Base-by-base conservation (phyloP, 2,888 invertebrate genomes). In the Zhuqinia jingwanae region DNA sequence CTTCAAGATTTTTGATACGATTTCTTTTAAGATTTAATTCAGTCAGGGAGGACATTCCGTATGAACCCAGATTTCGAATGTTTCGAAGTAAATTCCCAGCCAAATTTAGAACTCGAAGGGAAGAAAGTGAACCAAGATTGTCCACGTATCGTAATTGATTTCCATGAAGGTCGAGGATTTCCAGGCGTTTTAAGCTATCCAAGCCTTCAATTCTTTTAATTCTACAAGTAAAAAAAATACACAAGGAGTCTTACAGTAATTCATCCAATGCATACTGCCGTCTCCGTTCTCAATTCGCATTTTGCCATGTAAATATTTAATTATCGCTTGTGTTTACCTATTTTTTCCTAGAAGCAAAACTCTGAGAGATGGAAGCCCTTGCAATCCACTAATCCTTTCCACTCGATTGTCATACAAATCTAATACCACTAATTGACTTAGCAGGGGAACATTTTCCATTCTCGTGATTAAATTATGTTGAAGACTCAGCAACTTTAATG, bases 391-490 rank as follows among this genome's bases (percentile, higher is more conserved):
- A 88, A 98, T 96, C 92, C 95, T 95, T 90, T 98, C 98, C 88
- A 98, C 95, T 92, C 98, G 97, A 93, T 98, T 98, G 93, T 98
- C 97, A 92, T 98, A 98, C 84, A 98, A 94, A 93, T 98, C 98
- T 85, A 98, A 94, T 92, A 98, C 98, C 20, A 98, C 97, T 85
- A 98, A 93, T 92, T 96, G 95, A 22, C 95, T 95, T 90, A 97
- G 94, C 91, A 93, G 95, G 6, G 94, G 92, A 1, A 90, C 85
- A 58, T 89, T 89, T 87, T 96, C 94, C 90, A 97, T 94, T 91
- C 94, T 95, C 88, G 94, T 95, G 88, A 98, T 95, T 91, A 97
- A 94, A 93, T 98, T 98, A 93, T 98, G 98, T 92, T 98, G 98
- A 87, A 98, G 94, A 65, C 98, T 98, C 90, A 98, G 93, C 88